Conservation (phyloP, 2,888 invertebrate species). For the Molorchus minor region DNA sequence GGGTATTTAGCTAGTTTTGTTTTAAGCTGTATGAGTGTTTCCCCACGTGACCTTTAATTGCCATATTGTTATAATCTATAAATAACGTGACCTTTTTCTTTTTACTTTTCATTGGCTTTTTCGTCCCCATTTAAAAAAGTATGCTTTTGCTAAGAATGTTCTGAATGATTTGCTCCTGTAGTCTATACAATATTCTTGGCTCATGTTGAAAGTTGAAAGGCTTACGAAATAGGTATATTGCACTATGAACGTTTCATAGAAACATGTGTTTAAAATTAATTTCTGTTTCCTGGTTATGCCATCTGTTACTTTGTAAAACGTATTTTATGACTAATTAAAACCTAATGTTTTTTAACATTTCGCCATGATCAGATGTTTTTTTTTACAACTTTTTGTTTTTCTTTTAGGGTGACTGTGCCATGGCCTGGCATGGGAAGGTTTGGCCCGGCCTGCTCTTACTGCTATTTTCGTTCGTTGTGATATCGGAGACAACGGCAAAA, state of each 20-base stretch:
- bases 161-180: not conserved
- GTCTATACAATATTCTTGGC: not conserved
- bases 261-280: constrained; percentile 31
- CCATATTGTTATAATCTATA: too few species aligned
- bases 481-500: constrained; percentile 60
- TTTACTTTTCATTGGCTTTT: too few species aligned
- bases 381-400: constrained; percentile 30
- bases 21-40: too few species aligned
- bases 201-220: not conserved
- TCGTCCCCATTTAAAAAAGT: too few species aligned
- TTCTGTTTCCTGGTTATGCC: constrained; percentile 26
- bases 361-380: not conserved
- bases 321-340: not conserved
- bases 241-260: constrained; percentile 22
- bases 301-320: constrained; percentile 23
- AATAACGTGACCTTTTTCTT: too few species aligned
- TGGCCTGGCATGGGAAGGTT: constrained; percentile 63
- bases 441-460: constrained; percentile 62
- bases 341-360: not conserved
- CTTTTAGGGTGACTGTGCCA: constrained; percentile 62
- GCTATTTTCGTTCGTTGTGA: constrained; percentile 56
- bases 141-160: too few species aligned
- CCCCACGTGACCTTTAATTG: too few species aligned
- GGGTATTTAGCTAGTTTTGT: too few species aligned
- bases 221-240: constrained; percentile 25